A percentile compares a stretch with the other conserved stretches of the same genome.
Conservation (phyloP, 1,140 invertebrate species). For the Delia radicum region DNA sequence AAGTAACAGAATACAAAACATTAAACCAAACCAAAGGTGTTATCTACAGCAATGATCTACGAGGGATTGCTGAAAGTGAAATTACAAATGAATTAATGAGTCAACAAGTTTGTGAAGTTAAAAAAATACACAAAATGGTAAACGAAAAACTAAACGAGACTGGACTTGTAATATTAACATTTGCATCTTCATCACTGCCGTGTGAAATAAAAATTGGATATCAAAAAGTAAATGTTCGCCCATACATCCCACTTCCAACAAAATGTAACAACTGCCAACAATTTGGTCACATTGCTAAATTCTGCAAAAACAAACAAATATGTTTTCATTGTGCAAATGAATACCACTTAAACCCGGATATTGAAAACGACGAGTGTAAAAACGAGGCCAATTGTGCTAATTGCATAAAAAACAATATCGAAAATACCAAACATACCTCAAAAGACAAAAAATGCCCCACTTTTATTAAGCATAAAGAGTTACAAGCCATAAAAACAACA, state of each 20-base stretch:
- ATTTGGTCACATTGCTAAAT: neutral
- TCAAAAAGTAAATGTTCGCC: neutral
- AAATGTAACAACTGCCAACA: neutral
- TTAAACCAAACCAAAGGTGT: slow-evolving; percentile 4
- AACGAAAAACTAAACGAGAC: neutral
- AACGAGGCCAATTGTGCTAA: too few relatives aligned
- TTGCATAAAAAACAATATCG: neutral
- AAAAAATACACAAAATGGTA: slow-evolving; percentile 5
- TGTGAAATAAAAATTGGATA: neutral
- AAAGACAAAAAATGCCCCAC: neutral
- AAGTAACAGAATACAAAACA: neutral
- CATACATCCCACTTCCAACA: neutral
- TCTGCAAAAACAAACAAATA: neutral
- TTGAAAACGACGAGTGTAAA: neutral
- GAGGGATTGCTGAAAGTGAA: neutral
- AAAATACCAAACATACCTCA: neutral
- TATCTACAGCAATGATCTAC: neutral
- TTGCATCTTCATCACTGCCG: neutral
- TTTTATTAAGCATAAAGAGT: neutral
- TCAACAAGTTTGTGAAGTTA: neutral
- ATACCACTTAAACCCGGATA: too few relatives aligned
- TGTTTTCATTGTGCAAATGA: neutral
- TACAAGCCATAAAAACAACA: too few relatives aligned
- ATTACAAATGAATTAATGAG: slow-evolving; percentile 5
- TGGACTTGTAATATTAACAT: slow-evolving; percentile 15